A percentile compares a stretch with the other conserved stretches of the same genome.
These are phyloP conservation scores for Lasaia peninsularis DNA, from an alignment of 1,140 invertebrate genomes.

Conservation along the genomic window DNA sequence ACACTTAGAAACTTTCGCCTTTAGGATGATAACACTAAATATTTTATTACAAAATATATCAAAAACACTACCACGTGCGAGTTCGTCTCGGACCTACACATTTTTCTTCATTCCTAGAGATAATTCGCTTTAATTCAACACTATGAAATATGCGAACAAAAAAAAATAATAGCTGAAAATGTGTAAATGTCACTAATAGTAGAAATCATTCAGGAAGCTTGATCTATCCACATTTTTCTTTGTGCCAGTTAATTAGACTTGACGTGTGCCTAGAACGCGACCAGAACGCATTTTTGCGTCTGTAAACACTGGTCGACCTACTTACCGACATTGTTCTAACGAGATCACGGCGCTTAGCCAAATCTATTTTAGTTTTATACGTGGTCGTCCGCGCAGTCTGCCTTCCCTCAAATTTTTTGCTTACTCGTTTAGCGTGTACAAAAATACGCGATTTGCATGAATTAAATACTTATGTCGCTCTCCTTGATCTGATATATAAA, in stretches of 20 bases:
- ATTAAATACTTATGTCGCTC: background rate
- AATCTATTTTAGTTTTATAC: conserved; percentile 64
- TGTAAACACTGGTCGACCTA: conserved; percentile 63
- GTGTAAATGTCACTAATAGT: background rate
- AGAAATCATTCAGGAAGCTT: background rate
- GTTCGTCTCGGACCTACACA: too few relatives aligned
- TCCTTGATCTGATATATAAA: background rate
- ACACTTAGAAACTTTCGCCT: too few relatives aligned
- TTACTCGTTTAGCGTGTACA: background rate
- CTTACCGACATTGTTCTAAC: conserved; percentile 60
- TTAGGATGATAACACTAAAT: too few relatives aligned
- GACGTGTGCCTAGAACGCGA: conserved; percentile 12
- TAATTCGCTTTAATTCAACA: too few relatives aligned
- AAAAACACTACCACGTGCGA: too few relatives aligned
- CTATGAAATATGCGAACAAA: too few relatives aligned
- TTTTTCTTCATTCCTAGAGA: too few relatives aligned
- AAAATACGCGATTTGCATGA: background rate
- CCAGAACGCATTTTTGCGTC: conserved; percentile 52
- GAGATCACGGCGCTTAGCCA: conserved; percentile 55
- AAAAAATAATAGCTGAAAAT: background rate
- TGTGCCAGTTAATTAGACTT: conserved; percentile 7
- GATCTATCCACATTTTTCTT: conserved; percentile 4
- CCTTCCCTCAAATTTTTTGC: conserved; percentile 39
- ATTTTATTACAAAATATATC: too few relatives aligned
- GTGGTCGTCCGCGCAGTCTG: conserved; percentile 42